These are phyloP conservation scores for Nansenia antarctica DNA, from an alignment of 2,113 vertebrate species.

Conservation along the genomic window DNA sequence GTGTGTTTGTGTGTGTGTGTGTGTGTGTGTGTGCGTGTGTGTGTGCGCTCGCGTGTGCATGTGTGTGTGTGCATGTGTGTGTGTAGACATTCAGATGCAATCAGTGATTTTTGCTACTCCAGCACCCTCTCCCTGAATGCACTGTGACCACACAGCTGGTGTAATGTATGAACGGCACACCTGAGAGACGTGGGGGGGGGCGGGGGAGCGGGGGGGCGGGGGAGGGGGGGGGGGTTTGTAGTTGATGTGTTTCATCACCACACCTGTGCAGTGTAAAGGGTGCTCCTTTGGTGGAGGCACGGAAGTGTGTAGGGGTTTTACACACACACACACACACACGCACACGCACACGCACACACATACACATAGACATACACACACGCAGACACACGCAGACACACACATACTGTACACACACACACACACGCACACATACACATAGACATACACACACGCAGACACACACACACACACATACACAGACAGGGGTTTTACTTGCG, in stretches of 20 bases:
- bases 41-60: not conserved
- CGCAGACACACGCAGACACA: no score
- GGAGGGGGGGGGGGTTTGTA: not conserved
- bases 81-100: slow-evolving; percentile 40
- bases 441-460: not conserved
- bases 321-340: not conserved
- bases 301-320: not conserved
- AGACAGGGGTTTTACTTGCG: no score
- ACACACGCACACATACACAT: no score
- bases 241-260: not conserved
- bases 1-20: not conserved
- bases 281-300: not conserved
- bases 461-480: not conserved
- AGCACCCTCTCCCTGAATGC: slow-evolving; percentile 65
- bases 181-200: slow-evolving; percentile 42
- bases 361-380: slow-evolving; percentile 6
- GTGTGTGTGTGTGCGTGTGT: not conserved
- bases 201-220: not conserved
- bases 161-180: slow-evolving; percentile 62
- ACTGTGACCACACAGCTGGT: slow-evolving; percentile 71
- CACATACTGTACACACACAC: not conserved
- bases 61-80: slow-evolving; percentile 27
- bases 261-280: not conserved
- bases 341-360: not conserved
- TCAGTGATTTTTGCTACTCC: slow-evolving; percentile 71